Evolutionary conservation across 2,113 vertebrate species (phyloP).

Genomic region (Cryptomyrus ogoouensis): DNA sequence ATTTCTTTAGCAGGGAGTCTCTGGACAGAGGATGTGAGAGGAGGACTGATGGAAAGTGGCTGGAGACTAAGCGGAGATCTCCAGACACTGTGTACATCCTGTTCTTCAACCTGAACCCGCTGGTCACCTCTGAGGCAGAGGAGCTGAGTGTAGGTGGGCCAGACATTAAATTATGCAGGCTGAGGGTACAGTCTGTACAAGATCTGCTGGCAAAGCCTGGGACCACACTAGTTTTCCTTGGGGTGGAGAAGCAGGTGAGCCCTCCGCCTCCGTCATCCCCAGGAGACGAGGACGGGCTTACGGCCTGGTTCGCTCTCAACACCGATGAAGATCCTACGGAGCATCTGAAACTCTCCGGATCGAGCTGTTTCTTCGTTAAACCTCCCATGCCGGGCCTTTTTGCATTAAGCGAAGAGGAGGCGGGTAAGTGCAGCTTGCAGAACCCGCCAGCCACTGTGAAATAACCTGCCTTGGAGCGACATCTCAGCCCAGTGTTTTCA

Average conservation of each 20-base stretch:
- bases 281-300: slow-evolving; percentile 52
- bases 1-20: slow-evolving; percentile 76
- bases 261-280: slow-evolving; percentile 24
- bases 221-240: slow-evolving; percentile 74
- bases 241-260: slow-evolving; percentile 65
- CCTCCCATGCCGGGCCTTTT: slow-evolving; percentile 73
- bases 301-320: slow-evolving; percentile 84
- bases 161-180: slow-evolving; percentile 64
- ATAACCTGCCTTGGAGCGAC: not conserved
- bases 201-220: slow-evolving; percentile 58
- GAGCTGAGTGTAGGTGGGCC: slow-evolving; percentile 42
- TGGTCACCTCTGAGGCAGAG: slow-evolving; percentile 55
- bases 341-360: slow-evolving; percentile 58
- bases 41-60: slow-evolving; percentile 71
- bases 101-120: slow-evolving; percentile 76
- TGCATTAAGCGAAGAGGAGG: slow-evolving; percentile 75
- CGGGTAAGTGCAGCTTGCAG: slow-evolving; percentile 65
- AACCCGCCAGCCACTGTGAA: not conserved
- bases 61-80: slow-evolving; percentile 62
- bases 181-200: slow-evolving; percentile 59
- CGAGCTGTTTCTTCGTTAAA: slow-evolving; percentile 69
- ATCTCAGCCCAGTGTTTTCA: not conserved
- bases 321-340: slow-evolving; percentile 57
- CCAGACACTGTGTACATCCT: slow-evolving; percentile 71
- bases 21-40: slow-evolving; percentile 77